Percentiles rank a stretch among this genome's conserved stretches.
These are phyloP conservation scores for Torymus tubicola DNA, from an alignment of 2,888 invertebrate species.

Conservation along the genomic window DNA sequence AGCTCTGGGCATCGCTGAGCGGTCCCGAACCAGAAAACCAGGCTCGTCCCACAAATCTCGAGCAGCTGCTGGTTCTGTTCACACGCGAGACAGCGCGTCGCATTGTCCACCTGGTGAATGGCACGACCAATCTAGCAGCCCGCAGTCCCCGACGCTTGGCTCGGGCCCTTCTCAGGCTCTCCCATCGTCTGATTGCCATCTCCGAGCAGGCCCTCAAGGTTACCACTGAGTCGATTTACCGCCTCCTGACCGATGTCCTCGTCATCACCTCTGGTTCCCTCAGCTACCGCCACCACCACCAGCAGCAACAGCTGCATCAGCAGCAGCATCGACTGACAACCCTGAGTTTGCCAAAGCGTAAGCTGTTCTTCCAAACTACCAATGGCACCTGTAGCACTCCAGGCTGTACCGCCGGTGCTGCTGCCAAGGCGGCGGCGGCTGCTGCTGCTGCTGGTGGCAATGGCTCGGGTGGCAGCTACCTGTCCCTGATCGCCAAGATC, in stretches of 20 bases:
- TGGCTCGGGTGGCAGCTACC: slow-evolving; percentile 11
- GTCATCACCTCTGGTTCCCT: not conserved
- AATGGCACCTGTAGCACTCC: not conserved
- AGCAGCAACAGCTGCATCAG: not conserved
- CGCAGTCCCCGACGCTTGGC: slow-evolving; percentile 79
- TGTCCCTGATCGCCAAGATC: slow-evolving; percentile 46
- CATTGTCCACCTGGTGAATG: slow-evolving; percentile 88
- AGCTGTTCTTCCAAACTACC: slow-evolving; percentile 26
- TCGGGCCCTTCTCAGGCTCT: slow-evolving; percentile 64
- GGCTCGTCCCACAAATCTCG: slow-evolving; percentile 86
- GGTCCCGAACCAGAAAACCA: slow-evolving; percentile 91
- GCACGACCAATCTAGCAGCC: slow-evolving; percentile 79
- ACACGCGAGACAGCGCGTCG: slow-evolving; percentile 87
- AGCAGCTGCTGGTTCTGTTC: slow-evolving; percentile 86
- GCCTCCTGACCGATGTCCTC: slow-evolving; percentile 30
- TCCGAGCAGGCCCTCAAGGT: slow-evolving; percentile 84
- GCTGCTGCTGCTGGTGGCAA: not conserved
- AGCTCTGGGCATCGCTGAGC: slow-evolving; percentile 84
- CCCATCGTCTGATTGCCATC: slow-evolving; percentile 80
- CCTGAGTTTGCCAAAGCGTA: slow-evolving; percentile 10
- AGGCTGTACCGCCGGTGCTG: not conserved
- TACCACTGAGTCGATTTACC: slow-evolving; percentile 42
- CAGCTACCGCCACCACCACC: too few relatives aligned
- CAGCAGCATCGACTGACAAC: not conserved
- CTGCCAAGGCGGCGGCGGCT: not conserved